Evolutionary conservation across 2,113 vertebrate species (phyloP).

Genomic region (Hystrix cristata): DNA sequence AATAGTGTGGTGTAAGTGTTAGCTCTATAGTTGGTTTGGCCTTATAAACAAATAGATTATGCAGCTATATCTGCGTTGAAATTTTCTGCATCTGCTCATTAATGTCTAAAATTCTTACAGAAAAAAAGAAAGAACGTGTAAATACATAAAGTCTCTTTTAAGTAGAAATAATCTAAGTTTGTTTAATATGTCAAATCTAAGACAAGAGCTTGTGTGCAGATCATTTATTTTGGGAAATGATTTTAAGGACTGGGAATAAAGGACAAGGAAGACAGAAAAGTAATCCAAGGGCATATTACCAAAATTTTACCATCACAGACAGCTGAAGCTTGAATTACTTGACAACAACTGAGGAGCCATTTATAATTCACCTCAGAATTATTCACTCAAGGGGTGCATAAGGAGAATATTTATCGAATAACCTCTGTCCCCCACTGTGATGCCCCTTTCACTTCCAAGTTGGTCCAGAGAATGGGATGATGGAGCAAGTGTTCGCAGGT

Average conservation of each 20-base stretch:
- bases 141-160: neutral
- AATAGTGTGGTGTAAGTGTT: neutral
- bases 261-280: neutral
- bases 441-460: neutral
- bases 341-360: neutral
- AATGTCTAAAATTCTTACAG: neutral
- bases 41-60: neutral
- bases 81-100: neutral
- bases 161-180: neutral
- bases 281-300: neutral
- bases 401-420: neutral
- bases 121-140: neutral
- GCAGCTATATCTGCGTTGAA: neutral
- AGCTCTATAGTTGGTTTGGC: neutral
- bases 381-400: neutral
- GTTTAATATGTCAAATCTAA: neutral
- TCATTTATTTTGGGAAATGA: conserved; percentile 12
- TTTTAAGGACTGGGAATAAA: neutral
- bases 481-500: neutral
- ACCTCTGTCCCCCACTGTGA: neutral
- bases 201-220: neutral
- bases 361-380: conserved; percentile 27
- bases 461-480: neutral
- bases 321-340: neutral
- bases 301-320: neutral